These are phyloP conservation scores for Percina caprodes DNA, from an alignment of 2,113 vertebrate species.

Conservation along the genomic window DNA sequence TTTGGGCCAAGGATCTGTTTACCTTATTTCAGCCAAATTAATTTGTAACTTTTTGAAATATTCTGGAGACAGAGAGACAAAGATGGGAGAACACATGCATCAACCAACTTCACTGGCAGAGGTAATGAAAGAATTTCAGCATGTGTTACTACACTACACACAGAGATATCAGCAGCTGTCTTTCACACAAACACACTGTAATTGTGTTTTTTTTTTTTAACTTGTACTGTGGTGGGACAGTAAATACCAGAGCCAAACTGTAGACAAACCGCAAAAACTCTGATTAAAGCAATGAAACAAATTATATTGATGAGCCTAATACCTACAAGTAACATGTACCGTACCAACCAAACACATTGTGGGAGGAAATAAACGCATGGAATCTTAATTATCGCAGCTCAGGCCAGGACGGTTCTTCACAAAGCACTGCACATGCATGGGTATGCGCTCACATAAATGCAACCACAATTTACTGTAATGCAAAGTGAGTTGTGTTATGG, in stretches of 20 bases:
- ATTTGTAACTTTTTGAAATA: slow-evolving; percentile 40
- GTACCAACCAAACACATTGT: slow-evolving; percentile 4
- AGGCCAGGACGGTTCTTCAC: background rate
- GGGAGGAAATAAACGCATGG: slow-evolving; percentile 29
- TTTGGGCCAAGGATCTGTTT: slow-evolving; percentile 24
- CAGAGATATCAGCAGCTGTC: slow-evolving; percentile 9
- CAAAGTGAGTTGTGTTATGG: slow-evolving; percentile 5
- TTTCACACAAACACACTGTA: slow-evolving; percentile 10
- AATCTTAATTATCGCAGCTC: slow-evolving; percentile 39
- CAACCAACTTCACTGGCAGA: slow-evolving; percentile 19
- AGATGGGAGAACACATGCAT: background rate
- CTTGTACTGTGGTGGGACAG: slow-evolving; percentile 9
- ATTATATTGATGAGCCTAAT: slow-evolving; percentile 4
- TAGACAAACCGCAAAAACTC: slow-evolving; percentile 25
- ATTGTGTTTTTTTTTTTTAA: slow-evolving; percentile 16
- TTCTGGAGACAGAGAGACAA: slow-evolving; percentile 37
- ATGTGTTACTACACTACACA: slow-evolving; percentile 32
- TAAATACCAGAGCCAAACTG: slow-evolving; percentile 18
- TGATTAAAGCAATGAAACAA: slow-evolving; percentile 60
- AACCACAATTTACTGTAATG: slow-evolving; percentile 3
- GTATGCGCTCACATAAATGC: background rate
- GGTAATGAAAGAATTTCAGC: slow-evolving; percentile 32
- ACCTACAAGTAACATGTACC: slow-evolving; percentile 11
- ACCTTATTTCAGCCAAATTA: slow-evolving; percentile 27
- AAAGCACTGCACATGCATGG: background rate